phyloP scores from a whole-genome alignment of 2,113 vertebrate genomes.

The Vidua chalybeata region DNA sequence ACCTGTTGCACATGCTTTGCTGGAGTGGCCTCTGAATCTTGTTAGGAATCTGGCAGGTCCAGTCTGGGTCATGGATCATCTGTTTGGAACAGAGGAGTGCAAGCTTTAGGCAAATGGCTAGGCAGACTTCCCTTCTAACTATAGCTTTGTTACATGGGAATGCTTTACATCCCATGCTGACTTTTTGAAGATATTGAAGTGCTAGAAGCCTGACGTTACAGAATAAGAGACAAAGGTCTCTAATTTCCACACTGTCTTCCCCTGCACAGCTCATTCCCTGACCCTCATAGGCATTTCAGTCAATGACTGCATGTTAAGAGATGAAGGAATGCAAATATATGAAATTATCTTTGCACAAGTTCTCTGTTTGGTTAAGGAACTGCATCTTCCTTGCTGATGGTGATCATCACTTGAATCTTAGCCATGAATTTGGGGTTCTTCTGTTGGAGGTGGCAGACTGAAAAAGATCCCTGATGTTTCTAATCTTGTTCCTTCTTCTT shows the following conservation, averaged over 20 bases:
- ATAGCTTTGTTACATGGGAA: neutral
- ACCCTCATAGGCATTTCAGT: neutral
- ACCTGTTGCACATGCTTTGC: neutral
- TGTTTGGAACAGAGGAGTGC: neutral
- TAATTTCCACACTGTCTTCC: rapidly evolving
- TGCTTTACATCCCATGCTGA: neutral
- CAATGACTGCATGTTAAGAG: neutral
- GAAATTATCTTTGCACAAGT: neutral
- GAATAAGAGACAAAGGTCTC: neutral
- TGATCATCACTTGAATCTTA: neutral
- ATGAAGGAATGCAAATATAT: neutral
- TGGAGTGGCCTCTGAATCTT: neutral
- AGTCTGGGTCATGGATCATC: neutral
- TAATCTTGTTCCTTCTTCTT: neutral
- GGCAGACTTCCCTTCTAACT: neutral
- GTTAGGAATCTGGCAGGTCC: neutral
- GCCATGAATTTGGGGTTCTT: neutral
- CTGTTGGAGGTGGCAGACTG: neutral
- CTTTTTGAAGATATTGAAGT: neutral
- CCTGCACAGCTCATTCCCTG: neutral
- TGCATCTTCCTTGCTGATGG: neutral
- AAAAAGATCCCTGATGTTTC: neutral
- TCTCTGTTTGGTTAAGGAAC: neutral
- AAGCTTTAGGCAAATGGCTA: neutral
- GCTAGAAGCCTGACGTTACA: neutral